These are phyloP conservation scores for Hippolais icterina DNA, from an alignment of 2,113 vertebrate genomes.

Conservation along the genomic window DNA sequence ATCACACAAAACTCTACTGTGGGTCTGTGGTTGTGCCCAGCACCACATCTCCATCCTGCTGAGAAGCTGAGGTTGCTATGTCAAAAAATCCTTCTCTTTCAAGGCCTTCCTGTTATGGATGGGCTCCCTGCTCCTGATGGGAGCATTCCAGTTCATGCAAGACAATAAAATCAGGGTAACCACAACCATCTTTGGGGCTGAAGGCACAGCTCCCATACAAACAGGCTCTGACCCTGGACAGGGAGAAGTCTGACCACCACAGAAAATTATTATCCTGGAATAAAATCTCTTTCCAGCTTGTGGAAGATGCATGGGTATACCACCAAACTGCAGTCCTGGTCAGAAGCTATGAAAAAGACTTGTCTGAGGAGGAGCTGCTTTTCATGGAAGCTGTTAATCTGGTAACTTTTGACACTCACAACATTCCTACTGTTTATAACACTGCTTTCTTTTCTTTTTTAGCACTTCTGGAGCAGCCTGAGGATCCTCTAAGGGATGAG, in stretches of 20 bases:
- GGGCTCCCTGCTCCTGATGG: background rate
- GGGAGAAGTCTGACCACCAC: background rate
- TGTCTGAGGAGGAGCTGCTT: background rate
- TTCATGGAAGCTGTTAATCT: background rate
- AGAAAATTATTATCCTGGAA: background rate
- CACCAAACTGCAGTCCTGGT: background rate
- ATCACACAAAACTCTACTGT: background rate
- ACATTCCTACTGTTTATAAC: background rate
- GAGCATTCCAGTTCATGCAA: background rate
- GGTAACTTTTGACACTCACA: background rate
- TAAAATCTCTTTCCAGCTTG: background rate
- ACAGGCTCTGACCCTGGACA: background rate
- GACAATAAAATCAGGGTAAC: background rate
- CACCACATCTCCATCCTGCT: background rate
- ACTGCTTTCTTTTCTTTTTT: background rate
- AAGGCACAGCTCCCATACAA: background rate
- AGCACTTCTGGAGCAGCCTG: background rate
- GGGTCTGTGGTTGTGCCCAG: background rate
- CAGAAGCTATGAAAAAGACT: background rate
- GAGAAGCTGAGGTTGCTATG: background rate
- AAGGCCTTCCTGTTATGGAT: background rate
- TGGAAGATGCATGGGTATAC: background rate
- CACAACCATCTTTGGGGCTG: accelerated
- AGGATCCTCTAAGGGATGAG: background rate
- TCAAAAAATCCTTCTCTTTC: background rate